These are phyloP conservation scores for Rhodinocichla rosea DNA, from an alignment of 2,113 vertebrate species.

Conservation along the genomic window DNA sequence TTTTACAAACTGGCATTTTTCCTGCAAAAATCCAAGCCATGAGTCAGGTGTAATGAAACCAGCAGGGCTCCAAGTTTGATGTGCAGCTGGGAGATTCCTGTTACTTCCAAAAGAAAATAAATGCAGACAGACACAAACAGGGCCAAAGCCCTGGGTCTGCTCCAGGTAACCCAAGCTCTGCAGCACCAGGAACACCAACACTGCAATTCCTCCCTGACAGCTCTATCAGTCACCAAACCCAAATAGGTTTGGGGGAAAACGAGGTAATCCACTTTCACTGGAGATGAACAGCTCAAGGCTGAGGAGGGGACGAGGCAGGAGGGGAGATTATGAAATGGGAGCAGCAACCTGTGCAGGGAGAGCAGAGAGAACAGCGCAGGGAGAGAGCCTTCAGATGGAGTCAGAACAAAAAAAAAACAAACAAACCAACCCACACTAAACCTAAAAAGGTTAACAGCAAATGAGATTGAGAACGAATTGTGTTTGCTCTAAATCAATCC, in stretches of 20 bases:
- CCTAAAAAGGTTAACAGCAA: neutral
- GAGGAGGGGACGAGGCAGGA: neutral
- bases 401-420: neutral
- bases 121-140: neutral
- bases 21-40: neutral
- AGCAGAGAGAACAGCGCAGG: neutral
- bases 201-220: neutral
- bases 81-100: neutral
- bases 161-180: neutral
- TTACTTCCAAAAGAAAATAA: neutral
- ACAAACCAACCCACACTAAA: accelerated
- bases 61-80: neutral
- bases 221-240: neutral
- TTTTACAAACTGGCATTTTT: neutral
- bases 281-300: neutral
- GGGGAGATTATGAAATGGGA: neutral
- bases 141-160: neutral
- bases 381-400: neutral
- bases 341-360: neutral
- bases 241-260: neutral
- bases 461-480: neutral
- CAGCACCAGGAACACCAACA: neutral
- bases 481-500: neutral
- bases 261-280: neutral
- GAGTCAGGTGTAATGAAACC: neutral